These are phyloP conservation scores for Clangula hyemalis DNA, from an alignment of 2,797 vertebrate species.

Conservation along the genomic window DNA sequence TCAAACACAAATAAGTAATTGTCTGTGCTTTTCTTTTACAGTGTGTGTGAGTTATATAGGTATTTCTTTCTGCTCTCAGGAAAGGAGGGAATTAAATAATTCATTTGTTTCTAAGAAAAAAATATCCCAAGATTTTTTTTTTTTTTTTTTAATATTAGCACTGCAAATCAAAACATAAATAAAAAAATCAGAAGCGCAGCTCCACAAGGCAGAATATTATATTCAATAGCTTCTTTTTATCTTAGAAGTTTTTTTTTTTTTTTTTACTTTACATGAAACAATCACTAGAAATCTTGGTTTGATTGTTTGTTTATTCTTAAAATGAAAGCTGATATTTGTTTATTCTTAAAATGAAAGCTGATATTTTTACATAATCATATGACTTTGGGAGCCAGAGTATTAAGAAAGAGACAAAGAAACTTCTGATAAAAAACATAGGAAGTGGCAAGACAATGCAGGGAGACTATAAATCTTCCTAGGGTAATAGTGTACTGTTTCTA, in stretches of 20 bases:
- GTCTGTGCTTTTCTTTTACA: not conserved
- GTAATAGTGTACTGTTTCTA: not conserved
- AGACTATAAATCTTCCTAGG: not conserved
- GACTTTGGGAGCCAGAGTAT: not conserved
- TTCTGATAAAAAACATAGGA: not conserved
- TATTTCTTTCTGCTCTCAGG: not conserved
- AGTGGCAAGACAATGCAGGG: not conserved
- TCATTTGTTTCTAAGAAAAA: not conserved
- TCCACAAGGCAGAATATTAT: not conserved
- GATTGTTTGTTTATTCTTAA: not conserved
- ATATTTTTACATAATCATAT: not conserved
- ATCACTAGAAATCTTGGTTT: not conserved
- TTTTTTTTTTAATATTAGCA: not conserved
- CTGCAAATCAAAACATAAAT: not conserved
- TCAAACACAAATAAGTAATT: not conserved
- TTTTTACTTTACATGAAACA: not conserved
- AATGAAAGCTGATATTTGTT: not conserved
- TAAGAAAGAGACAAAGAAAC: not conserved
- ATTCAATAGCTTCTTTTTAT: not conserved
- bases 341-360: not conserved
- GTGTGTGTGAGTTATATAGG: not conserved
- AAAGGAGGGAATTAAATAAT: not conserved
- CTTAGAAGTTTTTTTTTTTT: not conserved
- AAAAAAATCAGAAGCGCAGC: not conserved
- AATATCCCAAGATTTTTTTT: not conserved